A percentile compares a stretch with the other conserved stretches of the same genome.
Evolutionary conservation across 2,888 invertebrate species (phyloP).

Genomic region (Brassicogethes aeneus): DNA sequence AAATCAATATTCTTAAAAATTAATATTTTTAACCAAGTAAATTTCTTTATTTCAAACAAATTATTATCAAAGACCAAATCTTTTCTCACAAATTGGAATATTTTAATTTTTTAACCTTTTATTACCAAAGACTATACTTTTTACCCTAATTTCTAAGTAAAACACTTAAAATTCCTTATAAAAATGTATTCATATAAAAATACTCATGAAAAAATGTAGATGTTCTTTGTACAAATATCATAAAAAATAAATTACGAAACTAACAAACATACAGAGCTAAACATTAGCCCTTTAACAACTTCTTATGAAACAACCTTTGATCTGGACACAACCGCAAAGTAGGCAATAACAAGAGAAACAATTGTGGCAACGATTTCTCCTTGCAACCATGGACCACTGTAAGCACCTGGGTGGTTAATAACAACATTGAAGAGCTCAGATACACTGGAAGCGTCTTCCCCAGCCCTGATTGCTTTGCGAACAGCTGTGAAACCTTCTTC

Average conservation of each 20-base stretch:
- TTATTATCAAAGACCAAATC: no score
- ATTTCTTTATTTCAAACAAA: no score
- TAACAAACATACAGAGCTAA: background rate
- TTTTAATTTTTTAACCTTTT: no score
- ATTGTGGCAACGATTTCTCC: conserved; percentile 83
- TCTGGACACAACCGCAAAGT: conserved; percentile 78
- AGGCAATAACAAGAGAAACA: conserved; percentile 69
- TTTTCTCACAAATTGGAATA: no score
- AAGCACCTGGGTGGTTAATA: conserved; percentile 69
- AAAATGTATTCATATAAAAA: no score
- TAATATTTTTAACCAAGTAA: no score
- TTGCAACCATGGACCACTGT: conserved; percentile 87
- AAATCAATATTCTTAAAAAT: no score
- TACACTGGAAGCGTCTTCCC: conserved; percentile 57
- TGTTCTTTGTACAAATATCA: background rate
- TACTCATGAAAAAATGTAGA: no score
- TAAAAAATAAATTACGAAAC: background rate
- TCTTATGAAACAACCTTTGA: conserved; percentile 50
- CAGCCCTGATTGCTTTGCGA: conserved; percentile 69
- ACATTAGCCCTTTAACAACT: background rate
- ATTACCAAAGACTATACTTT: no score
- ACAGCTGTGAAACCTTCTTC: conserved; percentile 87
- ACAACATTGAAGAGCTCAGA: conserved; percentile 63
- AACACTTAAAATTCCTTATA: no score
- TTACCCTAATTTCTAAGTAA: no score